These are phyloP conservation scores for Tetanocera ferruginea DNA, from an alignment of 2,888 invertebrate genomes.

Conservation along the genomic window DNA sequence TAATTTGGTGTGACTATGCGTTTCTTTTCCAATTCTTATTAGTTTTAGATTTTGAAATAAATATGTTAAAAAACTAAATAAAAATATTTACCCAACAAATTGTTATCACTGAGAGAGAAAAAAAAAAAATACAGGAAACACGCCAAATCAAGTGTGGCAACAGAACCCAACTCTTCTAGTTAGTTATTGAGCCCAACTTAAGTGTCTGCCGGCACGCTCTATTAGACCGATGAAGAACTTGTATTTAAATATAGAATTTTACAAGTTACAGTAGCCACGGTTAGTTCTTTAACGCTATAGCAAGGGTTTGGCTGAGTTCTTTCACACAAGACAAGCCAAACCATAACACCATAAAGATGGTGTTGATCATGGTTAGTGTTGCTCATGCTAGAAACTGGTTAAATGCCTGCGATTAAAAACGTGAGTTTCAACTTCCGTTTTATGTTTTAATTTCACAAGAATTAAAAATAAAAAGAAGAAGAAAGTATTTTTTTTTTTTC, in stretches of 20 bases:
- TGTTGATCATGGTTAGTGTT: neutral
- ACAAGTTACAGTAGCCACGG: slow-evolving; percentile 4
- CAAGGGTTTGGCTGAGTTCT: slow-evolving; percentile 11
- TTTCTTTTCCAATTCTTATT: neutral
- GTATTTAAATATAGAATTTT: slow-evolving; percentile 19
- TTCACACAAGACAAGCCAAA: neutral
- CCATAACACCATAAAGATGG: too few species aligned
- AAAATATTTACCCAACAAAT: slow-evolving; percentile 7
- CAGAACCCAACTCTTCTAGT: neutral
- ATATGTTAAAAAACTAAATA: neutral
- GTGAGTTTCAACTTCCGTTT: slow-evolving; percentile 53
- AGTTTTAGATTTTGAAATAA: slow-evolving; percentile 12
- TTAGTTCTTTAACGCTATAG: neutral
- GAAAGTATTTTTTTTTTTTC: slow-evolving; percentile 39
- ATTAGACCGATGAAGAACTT: neutral
- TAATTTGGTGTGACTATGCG: neutral
- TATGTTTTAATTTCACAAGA: slow-evolving; percentile 43
- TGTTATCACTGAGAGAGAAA: neutral
- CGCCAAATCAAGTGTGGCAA: neutral
- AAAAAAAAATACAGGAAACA: neutral
- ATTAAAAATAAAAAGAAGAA: slow-evolving; percentile 36
- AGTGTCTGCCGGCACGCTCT: slow-evolving; percentile 9
- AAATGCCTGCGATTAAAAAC: slow-evolving; percentile 17
- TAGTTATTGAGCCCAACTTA: neutral
- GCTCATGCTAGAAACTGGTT: slow-evolving; percentile 5